Conservation (phyloP, 2,797 vertebrate genomes). For the Euphonia xanthogaster region DNA sequence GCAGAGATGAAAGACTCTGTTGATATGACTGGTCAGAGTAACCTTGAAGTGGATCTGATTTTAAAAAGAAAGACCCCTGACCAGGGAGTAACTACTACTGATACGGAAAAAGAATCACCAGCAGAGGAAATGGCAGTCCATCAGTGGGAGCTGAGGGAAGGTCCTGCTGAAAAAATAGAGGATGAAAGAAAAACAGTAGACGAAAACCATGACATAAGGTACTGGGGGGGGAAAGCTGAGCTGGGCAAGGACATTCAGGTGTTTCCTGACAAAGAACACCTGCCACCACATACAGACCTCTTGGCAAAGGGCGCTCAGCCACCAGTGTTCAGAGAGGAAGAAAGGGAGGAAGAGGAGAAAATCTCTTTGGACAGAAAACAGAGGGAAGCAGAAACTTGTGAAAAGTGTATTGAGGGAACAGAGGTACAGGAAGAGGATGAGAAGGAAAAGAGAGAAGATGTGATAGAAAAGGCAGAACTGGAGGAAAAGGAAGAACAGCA, state of each 20-base stretch:
- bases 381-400: slow-evolving; percentile 76
- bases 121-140: slow-evolving; percentile 51
- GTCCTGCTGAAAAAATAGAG: slow-evolving; percentile 68
- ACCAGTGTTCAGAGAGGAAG: slow-evolving; percentile 37
- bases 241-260: slow-evolving; percentile 60
- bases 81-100: slow-evolving; percentile 66
- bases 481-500: slow-evolving; percentile 87
- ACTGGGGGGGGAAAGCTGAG: slow-evolving; percentile 68
- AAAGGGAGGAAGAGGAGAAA: slow-evolving; percentile 71
- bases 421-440: slow-evolving; percentile 82
- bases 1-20: background rate
- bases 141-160: slow-evolving; percentile 50
- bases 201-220: slow-evolving; percentile 33
- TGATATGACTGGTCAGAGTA: slow-evolving; percentile 37
- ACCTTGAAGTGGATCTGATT: slow-evolving; percentile 46
- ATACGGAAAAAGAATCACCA: slow-evolving; percentile 60
- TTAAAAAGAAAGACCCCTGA: slow-evolving; percentile 69
- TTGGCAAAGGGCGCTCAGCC: slow-evolving; percentile 64
- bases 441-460: slow-evolving; percentile 83
- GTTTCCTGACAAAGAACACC: slow-evolving; percentile 30
- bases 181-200: slow-evolving; percentile 72
- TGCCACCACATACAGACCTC: background rate
- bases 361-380: slow-evolving; percentile 79
- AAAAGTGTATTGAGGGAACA: slow-evolving; percentile 59
- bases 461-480: slow-evolving; percentile 92